A percentile compares a stretch with the other conserved stretches of the same genome.
Conservation (phyloP, 2,113 vertebrate species). For the Ranitomeya imitator region DNA sequence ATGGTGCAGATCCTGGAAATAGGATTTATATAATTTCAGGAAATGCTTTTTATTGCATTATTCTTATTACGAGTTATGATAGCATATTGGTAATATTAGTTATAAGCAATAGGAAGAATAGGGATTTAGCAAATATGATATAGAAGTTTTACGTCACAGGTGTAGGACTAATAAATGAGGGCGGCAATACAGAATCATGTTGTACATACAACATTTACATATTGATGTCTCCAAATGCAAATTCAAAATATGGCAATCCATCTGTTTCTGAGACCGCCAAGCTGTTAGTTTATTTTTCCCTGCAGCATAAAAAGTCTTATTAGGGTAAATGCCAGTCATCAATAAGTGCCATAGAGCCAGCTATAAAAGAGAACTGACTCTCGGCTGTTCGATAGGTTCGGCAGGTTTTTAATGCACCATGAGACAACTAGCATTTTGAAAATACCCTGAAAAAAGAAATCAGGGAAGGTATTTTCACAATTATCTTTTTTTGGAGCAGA, state of each 20-base stretch:
- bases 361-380: not conserved
- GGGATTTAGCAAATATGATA: not conserved
- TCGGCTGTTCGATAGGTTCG: too few relatives aligned
- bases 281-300: not conserved
- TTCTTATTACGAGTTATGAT: not conserved
- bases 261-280: not conserved
- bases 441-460: too few relatives aligned
- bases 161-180: not conserved
- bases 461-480: too few relatives aligned
- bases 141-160: not conserved
- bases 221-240: not conserved
- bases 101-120: not conserved
- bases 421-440: too few relatives aligned
- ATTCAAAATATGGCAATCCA: conserved; percentile 6
- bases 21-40: too few relatives aligned
- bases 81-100: not conserved
- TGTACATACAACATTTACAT: conserved; percentile 1
- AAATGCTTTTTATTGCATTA: too few relatives aligned
- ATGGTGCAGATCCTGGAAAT: too few relatives aligned
- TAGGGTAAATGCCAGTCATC: not conserved
- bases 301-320: not conserved
- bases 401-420: too few relatives aligned
- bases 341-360: not conserved
- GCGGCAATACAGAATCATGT: not conserved
- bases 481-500: too few relatives aligned